These are phyloP conservation scores for Notiomystis cincta DNA, from an alignment of 2,113 vertebrate species.

Conservation along the genomic window DNA sequence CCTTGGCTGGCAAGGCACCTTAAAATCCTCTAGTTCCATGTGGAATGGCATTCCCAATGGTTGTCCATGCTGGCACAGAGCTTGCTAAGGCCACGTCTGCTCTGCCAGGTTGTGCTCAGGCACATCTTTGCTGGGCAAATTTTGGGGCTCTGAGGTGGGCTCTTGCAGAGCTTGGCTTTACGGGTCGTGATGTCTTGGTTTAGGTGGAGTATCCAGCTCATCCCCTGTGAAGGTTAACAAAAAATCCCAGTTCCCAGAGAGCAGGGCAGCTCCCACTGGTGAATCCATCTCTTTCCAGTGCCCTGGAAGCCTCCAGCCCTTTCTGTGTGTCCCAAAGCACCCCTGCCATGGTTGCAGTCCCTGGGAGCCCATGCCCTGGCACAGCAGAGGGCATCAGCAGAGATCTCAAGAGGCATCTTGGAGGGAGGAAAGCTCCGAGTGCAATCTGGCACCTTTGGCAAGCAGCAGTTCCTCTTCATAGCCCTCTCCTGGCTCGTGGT, in stretches of 20 bases:
- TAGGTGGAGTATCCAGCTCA: neutral
- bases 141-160: neutral
- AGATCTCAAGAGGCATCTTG: neutral
- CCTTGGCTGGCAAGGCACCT: neutral
- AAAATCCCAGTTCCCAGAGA: neutral
- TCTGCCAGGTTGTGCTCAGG: rapidly evolving
- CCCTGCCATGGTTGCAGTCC: rapidly evolving
- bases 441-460: neutral
- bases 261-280: rapidly evolving
- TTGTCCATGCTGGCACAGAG: neutral
- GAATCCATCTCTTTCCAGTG: neutral
- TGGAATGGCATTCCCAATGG: neutral
- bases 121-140: rapidly evolving
- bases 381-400: neutral
- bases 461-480: neutral
- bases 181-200: rapidly evolving
- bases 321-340: neutral
- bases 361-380: neutral
- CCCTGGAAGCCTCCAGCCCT: neutral
- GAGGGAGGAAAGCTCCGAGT: neutral
- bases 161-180: rapidly evolving
- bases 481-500: neutral
- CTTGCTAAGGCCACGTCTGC: rapidly evolving
- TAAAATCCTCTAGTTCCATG: neutral
- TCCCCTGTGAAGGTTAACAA: neutral